Evolutionary conservation across 2,797 vertebrate species (phyloP), one percentile per base, ranked within the genome.

Genomic region (Neosilurus mollespiculum): DNA sequence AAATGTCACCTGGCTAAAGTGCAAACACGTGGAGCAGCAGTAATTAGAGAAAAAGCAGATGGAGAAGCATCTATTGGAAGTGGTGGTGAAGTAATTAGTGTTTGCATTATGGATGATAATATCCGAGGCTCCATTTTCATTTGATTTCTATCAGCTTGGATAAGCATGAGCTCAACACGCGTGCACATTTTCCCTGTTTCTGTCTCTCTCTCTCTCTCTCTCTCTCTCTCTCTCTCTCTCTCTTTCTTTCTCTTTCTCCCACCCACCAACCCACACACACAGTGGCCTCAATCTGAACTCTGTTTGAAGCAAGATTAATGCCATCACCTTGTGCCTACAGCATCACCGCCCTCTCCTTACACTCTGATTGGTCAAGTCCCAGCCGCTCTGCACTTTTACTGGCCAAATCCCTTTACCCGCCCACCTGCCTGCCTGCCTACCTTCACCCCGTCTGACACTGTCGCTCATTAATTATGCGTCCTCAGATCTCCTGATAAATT

Each of bases 401-500:
- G 78, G 65, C 34, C 26, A 7, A 16, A 64, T 59, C 22, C 34
- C 4, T 67, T 67, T 26, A 1, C 75, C 34, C 58, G 1, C 22
- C 24, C 15, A 0, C 24, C 69, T 16, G 15, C 34, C 67, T 16
- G 15, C 34, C 67, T 8, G 51, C 7, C 82, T 49, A 54, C 89
- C 89, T 89, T 89, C 86, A 92, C 90, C 93, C 91, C 53, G 76
- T 88, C 90, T 90, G 91, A 92, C 89, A 82, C 86, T 53, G 80
- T 88, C 87, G 87, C 66, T 89, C 86, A 93, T 95, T 94, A 95
- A 94, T 94, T 95, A 94, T 86, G 87, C 84, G 82, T 54, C 78
- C 91, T 91, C 84, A 92, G 92, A 93, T 93, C 91, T 92, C 82
- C 88, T 93, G 93, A 94, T 94, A 93, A 93, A 94, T 95, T 95